Evolutionary conservation across 2,113 vertebrate genomes (phyloP).

Genomic region (Fukomys damarensis): DNA sequence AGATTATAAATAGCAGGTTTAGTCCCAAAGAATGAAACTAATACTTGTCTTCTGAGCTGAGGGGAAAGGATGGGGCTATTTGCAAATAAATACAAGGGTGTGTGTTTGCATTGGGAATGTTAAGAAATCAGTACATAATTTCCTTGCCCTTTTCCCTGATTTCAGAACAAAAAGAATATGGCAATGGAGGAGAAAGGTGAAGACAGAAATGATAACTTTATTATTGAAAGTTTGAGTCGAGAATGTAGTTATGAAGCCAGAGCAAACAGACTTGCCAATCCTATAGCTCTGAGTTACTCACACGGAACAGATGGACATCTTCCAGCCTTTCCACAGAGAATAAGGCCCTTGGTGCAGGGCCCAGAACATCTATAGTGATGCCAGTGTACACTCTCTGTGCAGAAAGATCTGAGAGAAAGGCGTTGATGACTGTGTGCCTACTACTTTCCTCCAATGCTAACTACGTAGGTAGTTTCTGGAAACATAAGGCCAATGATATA

Average conservation of each 20-base stretch:
- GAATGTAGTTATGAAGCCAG: not conserved
- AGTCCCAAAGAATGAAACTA: not conserved
- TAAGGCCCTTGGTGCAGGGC: not conserved
- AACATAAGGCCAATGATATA: not conserved
- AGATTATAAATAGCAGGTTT: not conserved
- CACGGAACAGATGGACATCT: too few relatives aligned
- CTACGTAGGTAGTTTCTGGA: not conserved
- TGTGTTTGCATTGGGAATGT: not conserved
- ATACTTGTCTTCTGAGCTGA: not conserved
- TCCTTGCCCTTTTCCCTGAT: not conserved
- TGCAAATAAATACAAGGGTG: not conserved
- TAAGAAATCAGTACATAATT: not conserved
- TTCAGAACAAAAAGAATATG: not conserved
- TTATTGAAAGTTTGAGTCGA: not conserved
- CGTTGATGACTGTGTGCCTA: not conserved
- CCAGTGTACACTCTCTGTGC: fast-evolving
- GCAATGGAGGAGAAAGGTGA: not conserved
- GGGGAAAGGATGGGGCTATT: not conserved
- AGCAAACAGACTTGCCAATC: not conserved
- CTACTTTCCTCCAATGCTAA: not conserved
- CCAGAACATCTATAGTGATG: not conserved
- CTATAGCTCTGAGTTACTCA: not conserved
- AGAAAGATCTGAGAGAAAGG: not conserved
- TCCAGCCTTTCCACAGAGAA: not conserved
- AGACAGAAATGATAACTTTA: not conserved